Conservation (phyloP, 2,888 invertebrate species). For the Heliconius hortense region DNA sequence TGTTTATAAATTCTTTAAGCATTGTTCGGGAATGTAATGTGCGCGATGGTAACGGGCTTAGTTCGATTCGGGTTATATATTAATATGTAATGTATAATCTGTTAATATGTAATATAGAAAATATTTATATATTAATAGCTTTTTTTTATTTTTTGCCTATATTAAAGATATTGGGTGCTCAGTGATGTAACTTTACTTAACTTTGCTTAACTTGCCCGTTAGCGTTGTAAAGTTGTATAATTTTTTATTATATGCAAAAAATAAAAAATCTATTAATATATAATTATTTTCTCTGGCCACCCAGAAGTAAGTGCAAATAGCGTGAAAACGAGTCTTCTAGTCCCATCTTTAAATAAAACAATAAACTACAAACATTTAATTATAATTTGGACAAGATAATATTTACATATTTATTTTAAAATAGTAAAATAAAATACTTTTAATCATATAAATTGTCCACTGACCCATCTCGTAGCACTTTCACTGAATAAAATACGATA, state of each 20-base stretch:
- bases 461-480: conserved; percentile 48
- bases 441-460: neutral
- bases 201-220: too few species aligned
- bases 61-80: neutral
- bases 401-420: conserved; percentile 1
- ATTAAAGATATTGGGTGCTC: too few species aligned
- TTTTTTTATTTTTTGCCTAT: too few species aligned
- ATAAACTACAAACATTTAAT: neutral
- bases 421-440: neutral
- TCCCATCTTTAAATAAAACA: too few species aligned
- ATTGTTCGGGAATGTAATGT: neutral
- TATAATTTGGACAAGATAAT: neutral
- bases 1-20: neutral
- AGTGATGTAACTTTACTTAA: too few species aligned
- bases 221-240: too few species aligned
- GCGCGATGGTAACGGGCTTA: neutral
- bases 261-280: neutral
- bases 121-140: too few species aligned
- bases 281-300: neutral
- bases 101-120: neutral
- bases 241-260: neutral
- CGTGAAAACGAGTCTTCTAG: neutral
- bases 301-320: neutral
- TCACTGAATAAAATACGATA: conserved; percentile 57
- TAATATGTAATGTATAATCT: neutral